Evolutionary conservation across 2,888 invertebrate genomes (phyloP), one percentile per base, ranked within the genome.

Genomic region (Holacanthella duospinosa): DNA sequence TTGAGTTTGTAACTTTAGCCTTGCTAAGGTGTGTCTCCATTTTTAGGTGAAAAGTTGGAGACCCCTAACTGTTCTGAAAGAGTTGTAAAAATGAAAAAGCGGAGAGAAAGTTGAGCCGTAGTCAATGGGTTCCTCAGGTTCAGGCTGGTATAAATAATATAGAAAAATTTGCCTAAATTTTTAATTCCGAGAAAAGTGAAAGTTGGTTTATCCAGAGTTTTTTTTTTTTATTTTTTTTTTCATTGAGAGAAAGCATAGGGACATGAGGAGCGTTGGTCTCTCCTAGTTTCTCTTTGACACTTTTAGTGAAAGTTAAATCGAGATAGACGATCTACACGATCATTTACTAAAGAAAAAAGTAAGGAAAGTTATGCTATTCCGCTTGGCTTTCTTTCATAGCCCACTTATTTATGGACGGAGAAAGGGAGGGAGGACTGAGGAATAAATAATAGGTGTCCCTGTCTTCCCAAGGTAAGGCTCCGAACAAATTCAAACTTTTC

Each of bases 271-370:
- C 36, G 16, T 36, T 36, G 36, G 36, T 48, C 48, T 21, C 48
- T n/a, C 21, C 4, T 21, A n/a, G 16, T 48, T 48, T 48, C 48
- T n/a, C 48, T 48, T 48, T 48, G 48, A 21, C 48, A 48, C 19
- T 48, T 48, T 48, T 48, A 48, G 48, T 48, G 48, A 48, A 48
- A 48, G 48, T 48, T 48, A 48, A 48, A 48, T 48, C 19, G 12
- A 48, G 48, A 48, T 48, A 21, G 48, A 48, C 48, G 48, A 48
- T 9, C 21, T 21, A n/a, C 48, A n/a, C 19, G 48, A 48, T 48
- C 48, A 48, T 48, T 21, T 48, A 48, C 21, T n/a, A 9, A 48
- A 21, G 12, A 48, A 21, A 21, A 48, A 48, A 48, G 48, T 48
- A 16, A 21, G 12, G 12, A 16, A 4, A 4, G 48, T 21, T 48